Evolutionary conservation across 2,113 vertebrate species (phyloP).

Genomic region (Hyperoodon ampullatus): DNA sequence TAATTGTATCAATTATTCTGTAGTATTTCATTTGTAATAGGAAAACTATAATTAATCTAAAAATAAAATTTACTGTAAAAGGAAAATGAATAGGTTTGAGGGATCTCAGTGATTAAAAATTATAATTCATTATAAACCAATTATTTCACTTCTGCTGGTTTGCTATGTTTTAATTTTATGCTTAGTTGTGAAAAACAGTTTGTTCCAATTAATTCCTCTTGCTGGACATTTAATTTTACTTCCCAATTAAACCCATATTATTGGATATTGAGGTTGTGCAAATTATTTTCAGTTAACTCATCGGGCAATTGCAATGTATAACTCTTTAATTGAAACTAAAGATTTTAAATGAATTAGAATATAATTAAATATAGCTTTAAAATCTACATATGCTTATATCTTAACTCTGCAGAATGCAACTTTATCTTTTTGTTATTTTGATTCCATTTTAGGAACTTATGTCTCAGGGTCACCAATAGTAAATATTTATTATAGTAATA

Average conservation of each 20-base stretch:
- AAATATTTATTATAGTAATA: conserved; percentile 1
- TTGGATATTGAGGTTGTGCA: conserved; percentile 8
- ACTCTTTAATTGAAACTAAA: conserved; percentile 36
- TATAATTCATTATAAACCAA: conserved; percentile 40
- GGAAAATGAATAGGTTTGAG: not conserved
- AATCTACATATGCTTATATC: not conserved
- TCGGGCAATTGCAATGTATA: not conserved
- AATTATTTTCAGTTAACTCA: conserved; percentile 60
- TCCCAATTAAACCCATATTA: conserved; percentile 26
- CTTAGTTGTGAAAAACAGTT: conserved; percentile 54
- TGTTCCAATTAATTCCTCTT: conserved; percentile 54
- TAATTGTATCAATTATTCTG: not conserved
- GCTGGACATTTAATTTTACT: conserved; percentile 46
- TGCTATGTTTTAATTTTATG: conserved; percentile 42
- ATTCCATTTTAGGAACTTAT: conserved; percentile 2
- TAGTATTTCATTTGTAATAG: not conserved
- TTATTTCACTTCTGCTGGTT: conserved; percentile 23
- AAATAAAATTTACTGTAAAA: conserved; percentile 25
- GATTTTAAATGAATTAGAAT: conserved; percentile 4
- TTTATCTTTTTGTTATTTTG: not conserved
- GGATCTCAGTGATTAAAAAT: not conserved
- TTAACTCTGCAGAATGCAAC: not conserved
- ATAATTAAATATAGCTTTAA: conserved; percentile 6
- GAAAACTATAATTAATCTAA: not conserved
- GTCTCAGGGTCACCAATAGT: not conserved